These are phyloP conservation scores for Caenorhabditis angaria DNA, from an alignment of 2,888 invertebrate genomes.

Conservation along the genomic window DNA sequence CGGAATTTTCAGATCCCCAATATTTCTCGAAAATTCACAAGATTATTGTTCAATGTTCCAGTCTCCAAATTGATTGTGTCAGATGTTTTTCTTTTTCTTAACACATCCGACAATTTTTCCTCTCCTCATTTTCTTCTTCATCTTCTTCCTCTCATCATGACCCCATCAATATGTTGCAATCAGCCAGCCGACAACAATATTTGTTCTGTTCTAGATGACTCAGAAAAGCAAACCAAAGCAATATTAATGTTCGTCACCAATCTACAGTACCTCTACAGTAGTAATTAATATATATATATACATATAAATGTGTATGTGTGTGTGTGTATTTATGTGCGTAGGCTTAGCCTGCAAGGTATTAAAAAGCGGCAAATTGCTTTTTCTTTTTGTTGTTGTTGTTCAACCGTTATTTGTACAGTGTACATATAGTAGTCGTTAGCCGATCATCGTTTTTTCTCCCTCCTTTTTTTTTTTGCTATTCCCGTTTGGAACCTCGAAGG, in stretches of 20 bases:
- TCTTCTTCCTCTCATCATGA: too few relatives aligned
- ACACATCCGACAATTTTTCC: not conserved
- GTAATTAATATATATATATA: constrained; percentile 1
- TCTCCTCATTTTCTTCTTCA: not conserved
- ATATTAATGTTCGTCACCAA: not conserved
- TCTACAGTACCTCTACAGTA: not conserved
- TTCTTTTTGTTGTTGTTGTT: too few relatives aligned
- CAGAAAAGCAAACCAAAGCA: too few relatives aligned
- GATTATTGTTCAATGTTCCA: too few relatives aligned
- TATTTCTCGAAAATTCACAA: too few relatives aligned
- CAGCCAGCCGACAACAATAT: not conserved
- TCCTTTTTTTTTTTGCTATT: not conserved
- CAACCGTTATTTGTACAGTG: not conserved
- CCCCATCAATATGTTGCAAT: not conserved
- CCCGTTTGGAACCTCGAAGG: not conserved
- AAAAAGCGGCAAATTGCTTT: not conserved
- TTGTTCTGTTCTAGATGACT: not conserved
- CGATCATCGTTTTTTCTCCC: not conserved
- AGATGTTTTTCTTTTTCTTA: too few relatives aligned
- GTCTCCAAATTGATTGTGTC: too few relatives aligned
- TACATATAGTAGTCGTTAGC: not conserved
- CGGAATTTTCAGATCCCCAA: too few relatives aligned
- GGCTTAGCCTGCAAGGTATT: not conserved
- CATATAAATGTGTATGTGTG: too few relatives aligned
- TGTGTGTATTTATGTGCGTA: not conserved